Conservation (phyloP, 2,113 vertebrate genomes). For the Podilymbus podiceps region DNA sequence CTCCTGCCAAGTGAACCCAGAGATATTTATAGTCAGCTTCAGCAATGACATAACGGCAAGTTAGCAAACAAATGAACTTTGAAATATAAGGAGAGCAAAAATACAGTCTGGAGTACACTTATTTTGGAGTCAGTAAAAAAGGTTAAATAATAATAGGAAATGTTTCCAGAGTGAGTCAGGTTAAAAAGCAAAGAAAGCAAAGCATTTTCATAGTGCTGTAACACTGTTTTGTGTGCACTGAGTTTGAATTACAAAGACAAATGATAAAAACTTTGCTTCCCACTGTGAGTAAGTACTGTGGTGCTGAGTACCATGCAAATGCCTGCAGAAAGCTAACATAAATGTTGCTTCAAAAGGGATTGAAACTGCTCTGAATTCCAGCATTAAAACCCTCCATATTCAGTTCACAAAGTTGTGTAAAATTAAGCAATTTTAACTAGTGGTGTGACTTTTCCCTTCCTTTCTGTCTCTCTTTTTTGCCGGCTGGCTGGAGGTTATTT, state of each 20-base stretch:
- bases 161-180: neutral
- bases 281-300: neutral
- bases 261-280: neutral
- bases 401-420: neutral
- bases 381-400: neutral
- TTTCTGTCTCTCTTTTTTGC: neutral
- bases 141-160: neutral
- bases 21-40: neutral
- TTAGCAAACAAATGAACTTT: constrained; percentile 10
- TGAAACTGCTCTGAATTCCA: neutral
- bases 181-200: constrained; percentile 1
- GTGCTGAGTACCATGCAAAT: neutral
- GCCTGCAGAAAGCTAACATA: neutral
- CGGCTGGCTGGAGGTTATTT: neutral
- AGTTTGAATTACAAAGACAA: constrained; percentile 18
- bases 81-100: constrained; percentile 6
- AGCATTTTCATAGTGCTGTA: neutral
- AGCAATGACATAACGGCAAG: neutral
- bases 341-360: neutral
- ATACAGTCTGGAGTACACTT: neutral
- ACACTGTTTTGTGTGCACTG: neutral
- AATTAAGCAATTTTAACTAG: neutral
- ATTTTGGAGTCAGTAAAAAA: neutral
- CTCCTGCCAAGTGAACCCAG: neutral
- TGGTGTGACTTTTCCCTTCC: neutral